Conservation (phyloP, 2,113 vertebrate genomes). For the Pollimyrus isidori region DNA sequence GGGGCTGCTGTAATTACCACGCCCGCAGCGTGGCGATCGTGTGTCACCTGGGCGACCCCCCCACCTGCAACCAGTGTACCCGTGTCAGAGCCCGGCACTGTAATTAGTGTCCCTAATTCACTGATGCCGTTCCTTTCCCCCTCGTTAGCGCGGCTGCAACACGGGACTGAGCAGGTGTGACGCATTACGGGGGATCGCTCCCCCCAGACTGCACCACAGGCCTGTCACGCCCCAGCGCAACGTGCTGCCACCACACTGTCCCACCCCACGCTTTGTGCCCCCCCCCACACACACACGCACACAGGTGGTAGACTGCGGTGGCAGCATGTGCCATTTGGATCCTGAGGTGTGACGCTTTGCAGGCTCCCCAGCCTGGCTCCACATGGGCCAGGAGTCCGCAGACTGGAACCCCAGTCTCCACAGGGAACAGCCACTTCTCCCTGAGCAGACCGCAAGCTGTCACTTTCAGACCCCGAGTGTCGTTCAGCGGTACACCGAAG, state of each 20-base stretch:
- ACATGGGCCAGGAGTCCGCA: neutral
- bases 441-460: neutral
- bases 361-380: neutral
- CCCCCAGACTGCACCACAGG: neutral
- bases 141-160: neutral
- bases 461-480: neutral
- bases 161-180: slow-evolving; percentile 7
- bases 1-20: slow-evolving; percentile 13
- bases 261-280: neutral
- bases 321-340: neutral
- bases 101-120: neutral
- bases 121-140: neutral
- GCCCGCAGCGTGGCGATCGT: neutral
- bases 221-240: neutral
- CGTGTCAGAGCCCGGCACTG: neutral
- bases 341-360: neutral
- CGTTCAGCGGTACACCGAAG: neutral
- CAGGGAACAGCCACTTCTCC: neutral
- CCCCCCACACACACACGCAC: neutral
- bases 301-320: neutral
- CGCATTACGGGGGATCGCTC: neutral
- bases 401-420: neutral
- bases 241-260: neutral
- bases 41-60: neutral
- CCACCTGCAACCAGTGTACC: neutral